Evolutionary conservation across 92 coral and sea anemone genomes (phyloP), one percentile per base, ranked within the genome.

Genomic region (Zoanthus gigantus): DNA sequence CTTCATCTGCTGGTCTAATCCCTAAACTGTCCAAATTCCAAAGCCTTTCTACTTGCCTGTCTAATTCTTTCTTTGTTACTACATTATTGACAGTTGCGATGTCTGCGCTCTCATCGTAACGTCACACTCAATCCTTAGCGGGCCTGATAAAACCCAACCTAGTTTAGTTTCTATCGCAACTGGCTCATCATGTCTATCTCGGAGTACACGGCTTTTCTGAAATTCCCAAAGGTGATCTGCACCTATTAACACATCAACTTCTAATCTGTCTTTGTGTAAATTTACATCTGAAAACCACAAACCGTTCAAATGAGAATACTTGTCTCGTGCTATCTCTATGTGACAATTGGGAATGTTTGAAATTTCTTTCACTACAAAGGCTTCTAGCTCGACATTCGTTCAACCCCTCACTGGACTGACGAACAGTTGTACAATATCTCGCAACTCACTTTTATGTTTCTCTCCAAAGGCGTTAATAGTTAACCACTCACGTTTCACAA

Each of bases 151-250:
- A 60, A 88, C 90, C 87, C 90, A 79, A 14, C 86, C 65, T 32
- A 88, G 87, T 71, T 88, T 87, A 60, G 91, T 82, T 32, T 88
- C 88, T 60, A 82, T 72, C n/a, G 91, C 91, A 16, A 88, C 84
- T n/a, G 88, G 91, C 72, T 88, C 83, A 67, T 83, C 77, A 10
- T 29, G 23, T 79, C 82, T 76, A 32, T 79, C 84, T 73, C 88
- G 18, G 67, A 93, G 71, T 32, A 68, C 72, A 48, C 87, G 81
- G 11, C 87, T 88, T 74, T 42, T 75, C 56, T 88, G 90, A 79
- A 88, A 92, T 10, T 63, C 48, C 94, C 94, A 94, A 10, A 93
- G 89, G 58, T 77, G 89, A 72, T 93, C 94, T 65, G 92, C 90
- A 4, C 93, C 93, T 37, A 93, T 77, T 56, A 93, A 79, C 28